These are phyloP conservation scores for Drosophila neocordata DNA, from an alignment of 1,140 invertebrate species.

Conservation along the genomic window DNA sequence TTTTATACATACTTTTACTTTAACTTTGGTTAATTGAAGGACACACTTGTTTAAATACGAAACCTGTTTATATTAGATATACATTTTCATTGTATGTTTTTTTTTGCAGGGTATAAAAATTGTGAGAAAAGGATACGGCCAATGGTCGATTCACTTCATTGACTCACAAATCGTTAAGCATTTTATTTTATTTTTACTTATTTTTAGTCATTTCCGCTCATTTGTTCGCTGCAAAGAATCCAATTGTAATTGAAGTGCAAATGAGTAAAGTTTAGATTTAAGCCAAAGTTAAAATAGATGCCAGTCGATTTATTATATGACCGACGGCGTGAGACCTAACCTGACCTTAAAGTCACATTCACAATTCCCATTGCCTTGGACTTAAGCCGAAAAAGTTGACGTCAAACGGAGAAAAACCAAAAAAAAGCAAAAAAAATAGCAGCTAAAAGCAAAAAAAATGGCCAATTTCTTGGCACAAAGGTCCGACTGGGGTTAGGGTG, in stretches of 20 bases:
- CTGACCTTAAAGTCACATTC: slow-evolving; percentile 23
- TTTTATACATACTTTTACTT: no score
- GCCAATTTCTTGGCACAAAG: slow-evolving; percentile 54
- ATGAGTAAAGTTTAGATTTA: slow-evolving; percentile 67
- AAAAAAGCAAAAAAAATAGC: neutral
- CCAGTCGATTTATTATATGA: slow-evolving; percentile 41
- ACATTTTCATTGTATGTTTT: no score
- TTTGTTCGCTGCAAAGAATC: slow-evolving; percentile 15
- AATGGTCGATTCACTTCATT: slow-evolving; percentile 67
- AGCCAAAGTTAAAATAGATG: slow-evolving; percentile 44
- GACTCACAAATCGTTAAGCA: slow-evolving; percentile 61
- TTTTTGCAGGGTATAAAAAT: neutral
- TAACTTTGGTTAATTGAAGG: no score
- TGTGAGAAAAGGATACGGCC: slow-evolving; percentile 17
- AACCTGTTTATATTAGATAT: no score
- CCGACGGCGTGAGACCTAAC: slow-evolving; percentile 13
- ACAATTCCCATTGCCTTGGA: neutral
- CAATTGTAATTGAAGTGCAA: slow-evolving; percentile 71
- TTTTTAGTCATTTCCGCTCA: slow-evolving; percentile 18
- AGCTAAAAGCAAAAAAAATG: slow-evolving; percentile 34
- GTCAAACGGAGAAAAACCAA: slow-evolving; percentile 35
- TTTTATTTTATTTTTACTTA: slow-evolving; percentile 54
- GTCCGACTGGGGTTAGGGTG: neutral
- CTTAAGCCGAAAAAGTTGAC: slow-evolving; percentile 40
- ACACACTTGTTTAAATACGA: no score